Conservation (phyloP, 2,888 invertebrate genomes). For the Dorcus hopei region DNA sequence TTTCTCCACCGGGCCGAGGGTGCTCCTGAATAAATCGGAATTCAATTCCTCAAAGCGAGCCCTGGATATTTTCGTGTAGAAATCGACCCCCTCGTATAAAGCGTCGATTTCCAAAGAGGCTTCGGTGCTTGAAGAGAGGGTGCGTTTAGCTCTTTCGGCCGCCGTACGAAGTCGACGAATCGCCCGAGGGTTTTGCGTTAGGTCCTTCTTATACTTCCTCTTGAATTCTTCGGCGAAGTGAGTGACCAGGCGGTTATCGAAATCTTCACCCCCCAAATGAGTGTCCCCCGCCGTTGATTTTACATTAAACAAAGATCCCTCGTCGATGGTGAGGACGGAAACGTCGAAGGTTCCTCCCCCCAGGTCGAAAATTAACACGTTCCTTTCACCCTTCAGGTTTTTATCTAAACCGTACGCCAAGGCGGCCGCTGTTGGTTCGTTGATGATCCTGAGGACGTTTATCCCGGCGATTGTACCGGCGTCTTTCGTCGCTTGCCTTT, state of each 20-base stretch:
- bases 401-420: conserved; percentile 70
- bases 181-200: conserved; percentile 49
- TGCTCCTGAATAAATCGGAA: conserved; percentile 68
- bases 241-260: conserved; percentile 56
- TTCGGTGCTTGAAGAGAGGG: conserved; percentile 49
- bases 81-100: conserved; percentile 52
- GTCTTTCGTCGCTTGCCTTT: conserved; percentile 77
- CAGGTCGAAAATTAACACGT: conserved; percentile 64
- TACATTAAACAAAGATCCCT: conserved; percentile 73
- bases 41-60: conserved; percentile 76
- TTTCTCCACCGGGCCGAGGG: conserved; percentile 75
- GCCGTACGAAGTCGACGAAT: conserved; percentile 52
- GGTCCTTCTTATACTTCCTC: conserved; percentile 51
- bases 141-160: conserved; percentile 54
- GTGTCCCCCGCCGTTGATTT: conserved; percentile 82
- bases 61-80: conserved; percentile 69
- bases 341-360: conserved; percentile 74
- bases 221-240: conserved; percentile 60
- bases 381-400: conserved; percentile 62
- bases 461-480: conserved; percentile 72
- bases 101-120: conserved; percentile 54
- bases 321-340: conserved; percentile 78
- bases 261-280: conserved; percentile 76
- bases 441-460: conserved; percentile 78
- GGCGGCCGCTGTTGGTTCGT: conserved; percentile 76